These are phyloP conservation scores for Agonopterix heracliana DNA, from an alignment of 2,888 invertebrate species.

Conservation along the genomic window DNA sequence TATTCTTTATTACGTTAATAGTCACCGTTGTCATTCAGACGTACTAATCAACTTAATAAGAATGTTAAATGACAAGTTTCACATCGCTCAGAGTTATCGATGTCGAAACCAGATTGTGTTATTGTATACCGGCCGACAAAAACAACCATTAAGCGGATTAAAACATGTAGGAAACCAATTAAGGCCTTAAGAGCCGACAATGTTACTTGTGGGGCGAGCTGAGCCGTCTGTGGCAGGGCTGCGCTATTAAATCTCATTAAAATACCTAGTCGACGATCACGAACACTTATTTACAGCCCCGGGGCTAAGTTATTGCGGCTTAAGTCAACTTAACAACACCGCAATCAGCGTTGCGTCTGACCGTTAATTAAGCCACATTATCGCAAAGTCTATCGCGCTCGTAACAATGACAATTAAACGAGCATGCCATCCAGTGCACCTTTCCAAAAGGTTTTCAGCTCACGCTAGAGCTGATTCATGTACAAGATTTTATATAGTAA, in stretches of 20 bases:
- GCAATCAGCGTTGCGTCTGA: constrained; percentile 52
- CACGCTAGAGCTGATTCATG: no score
- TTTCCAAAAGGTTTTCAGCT: not conserved
- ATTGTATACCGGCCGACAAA: constrained; percentile 45
- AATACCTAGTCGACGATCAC: constrained; percentile 60
- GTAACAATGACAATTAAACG: constrained; percentile 30
- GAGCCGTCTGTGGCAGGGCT: constrained; percentile 24
- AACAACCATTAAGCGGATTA: constrained; percentile 60
- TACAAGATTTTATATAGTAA: no score
- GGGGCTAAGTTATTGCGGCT: constrained; percentile 48
- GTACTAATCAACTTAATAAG: constrained; percentile 31
- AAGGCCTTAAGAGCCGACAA: constrained; percentile 56
- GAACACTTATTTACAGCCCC: constrained; percentile 57
- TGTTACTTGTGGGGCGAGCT: constrained; percentile 36
- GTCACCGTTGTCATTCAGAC: constrained; percentile 19
- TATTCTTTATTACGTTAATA: constrained; percentile 10
- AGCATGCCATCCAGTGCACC: constrained; percentile 3
- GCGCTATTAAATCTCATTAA: constrained; percentile 64
- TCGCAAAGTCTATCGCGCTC: constrained; percentile 44
- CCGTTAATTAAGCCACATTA: constrained; percentile 61
- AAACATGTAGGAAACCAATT: constrained; percentile 62
- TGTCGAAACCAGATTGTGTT: constrained; percentile 45
- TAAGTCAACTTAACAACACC: constrained; percentile 45
- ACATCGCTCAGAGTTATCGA: constrained; percentile 48
- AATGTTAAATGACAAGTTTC: constrained; percentile 40